phyloP scores from a whole-genome alignment of 2,113 vertebrate genomes.

The Ahaetulla prasina region DNA sequence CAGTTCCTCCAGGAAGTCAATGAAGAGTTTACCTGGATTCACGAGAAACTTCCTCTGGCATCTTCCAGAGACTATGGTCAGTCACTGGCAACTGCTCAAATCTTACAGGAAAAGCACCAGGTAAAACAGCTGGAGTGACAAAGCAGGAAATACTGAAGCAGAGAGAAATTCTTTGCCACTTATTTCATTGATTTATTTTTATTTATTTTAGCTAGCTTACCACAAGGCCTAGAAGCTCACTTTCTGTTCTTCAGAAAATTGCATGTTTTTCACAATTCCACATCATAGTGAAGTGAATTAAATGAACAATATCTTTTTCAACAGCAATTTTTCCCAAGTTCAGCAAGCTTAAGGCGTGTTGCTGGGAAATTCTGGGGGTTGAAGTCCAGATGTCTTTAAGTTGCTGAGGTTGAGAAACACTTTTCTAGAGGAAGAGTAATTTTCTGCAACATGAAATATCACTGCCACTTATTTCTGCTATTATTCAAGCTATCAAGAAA shows the following conservation, averaged over 20 bases:
- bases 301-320: background rate
- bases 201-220: background rate
- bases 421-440: background rate
- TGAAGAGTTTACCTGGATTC: conserved; percentile 81
- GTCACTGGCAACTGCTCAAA: conserved; percentile 66
- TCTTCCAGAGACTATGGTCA: conserved; percentile 70
- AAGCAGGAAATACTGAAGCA: background rate
- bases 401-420: background rate
- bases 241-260: background rate
- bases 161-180: background rate
- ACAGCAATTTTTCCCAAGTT: background rate
- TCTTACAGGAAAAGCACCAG: conserved; percentile 82
- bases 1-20: conserved; percentile 81
- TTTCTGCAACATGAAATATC: background rate
- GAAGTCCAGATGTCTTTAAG: background rate
- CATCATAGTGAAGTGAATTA: background rate
- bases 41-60: conserved; percentile 70
- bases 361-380: background rate
- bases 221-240: background rate
- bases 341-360: background rate
- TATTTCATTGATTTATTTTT: background rate
- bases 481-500: conserved; percentile 18
- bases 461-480: background rate
- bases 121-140: conserved; percentile 49
- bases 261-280: background rate